Evolutionary conservation across 2,888 invertebrate species (phyloP), one percentile per base, ranked within the genome.

Genomic region (Nomada fucata): DNA sequence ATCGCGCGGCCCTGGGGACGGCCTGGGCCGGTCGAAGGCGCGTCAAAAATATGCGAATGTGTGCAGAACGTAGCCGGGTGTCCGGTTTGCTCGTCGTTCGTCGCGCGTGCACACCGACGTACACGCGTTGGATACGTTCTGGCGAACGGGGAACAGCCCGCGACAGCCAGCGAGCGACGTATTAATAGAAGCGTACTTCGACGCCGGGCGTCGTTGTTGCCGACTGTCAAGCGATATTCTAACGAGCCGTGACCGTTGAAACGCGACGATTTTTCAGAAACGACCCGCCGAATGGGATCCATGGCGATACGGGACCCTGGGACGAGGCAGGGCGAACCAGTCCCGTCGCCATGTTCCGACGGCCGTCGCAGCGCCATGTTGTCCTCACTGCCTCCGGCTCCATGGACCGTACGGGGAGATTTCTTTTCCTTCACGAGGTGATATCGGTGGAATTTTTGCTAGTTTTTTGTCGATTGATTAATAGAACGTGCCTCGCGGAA

Each of bases 201-300:
- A 83, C 80, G 78, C 64, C 71, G 60, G 20, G 86, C 81, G 77
- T 78, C 84, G 82, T 83, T 82, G 85, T 85, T 88, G 89, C 85
- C 85, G 85, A 83, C 88, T 84, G 88, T 89, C 90, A 86, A 90
- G 89, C 87, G 91, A 90, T 90, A 88, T 90, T 92, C 91, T 91
- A 93, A 92, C 91, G 92, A 93, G 91, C 89, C 90, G 84, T 88
- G 90, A 91, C 91, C 87, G 91, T 88, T 91, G 90, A 92, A 92
- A 91, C 90, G 88, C 89, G 86, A 88, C 89, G 92, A 92, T 92
- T 92, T 93, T 93, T 91, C 91, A 85, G 81, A 78, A 44, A 36
- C 84, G 68, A 89, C 88, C 85, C 87, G 83, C 86, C 86, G 88
- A 89, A 89, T 83, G 86, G 67, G 84, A 85, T 68, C 78, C 85